phyloP scores from a whole-genome alignment of 2,797 vertebrate genomes.

The Acanthurus lineatus region DNA sequence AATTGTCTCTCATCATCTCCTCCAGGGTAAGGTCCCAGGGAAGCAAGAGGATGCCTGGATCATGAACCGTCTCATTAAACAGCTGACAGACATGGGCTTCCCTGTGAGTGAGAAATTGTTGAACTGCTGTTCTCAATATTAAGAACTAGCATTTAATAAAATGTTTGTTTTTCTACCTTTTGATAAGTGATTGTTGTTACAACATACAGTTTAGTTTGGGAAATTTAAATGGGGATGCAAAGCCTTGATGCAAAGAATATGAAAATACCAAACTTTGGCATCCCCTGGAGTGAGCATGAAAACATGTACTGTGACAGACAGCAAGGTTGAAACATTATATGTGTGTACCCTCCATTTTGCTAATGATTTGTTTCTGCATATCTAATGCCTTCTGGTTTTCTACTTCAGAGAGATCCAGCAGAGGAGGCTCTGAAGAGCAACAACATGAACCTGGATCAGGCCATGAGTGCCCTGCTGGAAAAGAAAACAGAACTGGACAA shows the following conservation, averaged over 20 bases:
- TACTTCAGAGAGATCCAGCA: constrained; percentile 94
- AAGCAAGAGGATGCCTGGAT: constrained; percentile 98
- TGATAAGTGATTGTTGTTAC: neutral
- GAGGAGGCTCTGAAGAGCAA: constrained; percentile 99
- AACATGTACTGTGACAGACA: too few relatives aligned
- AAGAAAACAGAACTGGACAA: constrained; percentile 99
- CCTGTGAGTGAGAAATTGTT: constrained; percentile 85
- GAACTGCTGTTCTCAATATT: neutral
- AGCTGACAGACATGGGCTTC: constrained; percentile 99
- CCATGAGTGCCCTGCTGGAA: constrained; percentile 99
- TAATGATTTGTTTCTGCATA: neutral
- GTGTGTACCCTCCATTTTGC: too few relatives aligned
- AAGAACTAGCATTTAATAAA: neutral
- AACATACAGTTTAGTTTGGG: neutral
- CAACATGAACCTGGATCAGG: constrained; percentile 99
- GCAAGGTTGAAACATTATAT: too few relatives aligned
- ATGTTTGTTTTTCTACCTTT: neutral
- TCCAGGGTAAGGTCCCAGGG: constrained; percentile 89
- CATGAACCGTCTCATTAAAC: constrained; percentile 97
- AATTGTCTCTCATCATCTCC: constrained; percentile 3
- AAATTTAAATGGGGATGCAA: too few relatives aligned
- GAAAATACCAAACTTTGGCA: too few relatives aligned
- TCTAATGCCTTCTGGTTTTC: constrained; percentile 6
- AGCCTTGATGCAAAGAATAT: too few relatives aligned
- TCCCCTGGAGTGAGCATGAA: too few relatives aligned